Conservation (phyloP, 2,888 invertebrate species). For the Helicoverpa assulta region DNA sequence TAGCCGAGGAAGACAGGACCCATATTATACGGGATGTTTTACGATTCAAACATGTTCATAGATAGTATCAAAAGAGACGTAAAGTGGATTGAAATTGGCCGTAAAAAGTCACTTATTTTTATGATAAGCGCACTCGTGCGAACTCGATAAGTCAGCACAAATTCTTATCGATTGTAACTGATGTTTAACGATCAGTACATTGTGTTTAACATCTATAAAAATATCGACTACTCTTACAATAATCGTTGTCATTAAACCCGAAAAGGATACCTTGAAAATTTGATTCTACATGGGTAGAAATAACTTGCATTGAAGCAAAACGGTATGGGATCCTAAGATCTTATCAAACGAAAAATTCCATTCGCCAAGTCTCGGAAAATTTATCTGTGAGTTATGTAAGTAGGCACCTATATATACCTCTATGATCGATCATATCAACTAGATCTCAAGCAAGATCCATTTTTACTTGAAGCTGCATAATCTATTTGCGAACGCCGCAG, state of each 20-base stretch:
- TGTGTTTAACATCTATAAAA: background rate
- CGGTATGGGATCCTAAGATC: conserved; percentile 3
- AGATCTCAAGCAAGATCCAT: background rate
- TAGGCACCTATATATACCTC: background rate
- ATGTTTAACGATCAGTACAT: conserved; percentile 27
- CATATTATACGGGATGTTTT: conserved; percentile 37
- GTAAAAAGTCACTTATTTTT: conserved; percentile 61
- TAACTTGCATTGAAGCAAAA: background rate
- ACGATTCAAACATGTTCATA: conserved; percentile 49
- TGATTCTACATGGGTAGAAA: background rate
- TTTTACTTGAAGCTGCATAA: conserved; percentile 16
- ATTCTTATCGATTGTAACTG: conserved; percentile 9
- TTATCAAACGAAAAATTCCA: conserved; percentile 4
- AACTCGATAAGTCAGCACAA: conserved; percentile 42
- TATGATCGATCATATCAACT: background rate
- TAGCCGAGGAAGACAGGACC: conserved; percentile 1
- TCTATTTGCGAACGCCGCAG: conserved; percentile 18
- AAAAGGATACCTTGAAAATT: conserved; percentile 7
- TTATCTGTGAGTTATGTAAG: background rate
- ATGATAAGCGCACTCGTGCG: conserved; percentile 41
- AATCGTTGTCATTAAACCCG: background rate
- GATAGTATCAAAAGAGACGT: conserved; percentile 44
- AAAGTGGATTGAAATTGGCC: conserved; percentile 55
- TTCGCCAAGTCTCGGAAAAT: background rate
- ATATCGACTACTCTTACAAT: background rate